Evolutionary conservation across 2,888 invertebrate genomes (phyloP), one percentile per base, ranked within the genome.

Genomic region (Leptinotarsa rubiginosa): DNA sequence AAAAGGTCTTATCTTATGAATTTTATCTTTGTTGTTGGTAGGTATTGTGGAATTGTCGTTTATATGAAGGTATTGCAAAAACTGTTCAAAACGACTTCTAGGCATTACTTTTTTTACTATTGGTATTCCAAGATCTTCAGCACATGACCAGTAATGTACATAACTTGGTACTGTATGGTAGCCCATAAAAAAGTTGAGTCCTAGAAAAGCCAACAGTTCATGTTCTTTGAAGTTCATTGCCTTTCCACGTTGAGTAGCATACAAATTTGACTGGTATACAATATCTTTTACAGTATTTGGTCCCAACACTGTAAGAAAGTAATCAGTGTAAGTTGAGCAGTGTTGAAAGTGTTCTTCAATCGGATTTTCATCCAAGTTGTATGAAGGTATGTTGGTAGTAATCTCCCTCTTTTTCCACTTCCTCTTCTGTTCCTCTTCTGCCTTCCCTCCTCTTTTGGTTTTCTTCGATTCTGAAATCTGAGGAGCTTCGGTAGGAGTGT

Each of bases 51-150:
- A 31, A 47, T 73, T 77, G 50, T 77, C 73, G 47, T 78, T 75
- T 20, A 73, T 20, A 78, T 79, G 75, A 49, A 78, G 50, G 64
- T 65, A 25, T 18, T 52, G 22, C 31, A 73, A 64, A 73, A 77
- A 75, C 16, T 22, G 62, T 54, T 69, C 66, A 67, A 77, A 77
- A 22, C 75, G 47, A 49, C 22, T 64, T 70, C 70, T 70, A 50
- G 70, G 20, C 65, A 64, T 64, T 67, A 49, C 66, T 31, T 25
- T 25, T 41, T 67, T 50, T n/a, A 67, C 50, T 31, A 50, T n/a
- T 65, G 65, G 12, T 65, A 49, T 65, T 47, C 72, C 68, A 22
- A 72, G 50, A 54, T 73, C 54, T 25, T 73, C 69, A 65, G 59
- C n/a, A 64, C 52, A 50, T 22, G 62, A 69, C 73, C 73, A 73